Percentiles rank a stretch among this genome's conserved stretches.
Evolutionary conservation across 2,888 invertebrate species (phyloP).

Genomic region (Lobophora halterata): DNA sequence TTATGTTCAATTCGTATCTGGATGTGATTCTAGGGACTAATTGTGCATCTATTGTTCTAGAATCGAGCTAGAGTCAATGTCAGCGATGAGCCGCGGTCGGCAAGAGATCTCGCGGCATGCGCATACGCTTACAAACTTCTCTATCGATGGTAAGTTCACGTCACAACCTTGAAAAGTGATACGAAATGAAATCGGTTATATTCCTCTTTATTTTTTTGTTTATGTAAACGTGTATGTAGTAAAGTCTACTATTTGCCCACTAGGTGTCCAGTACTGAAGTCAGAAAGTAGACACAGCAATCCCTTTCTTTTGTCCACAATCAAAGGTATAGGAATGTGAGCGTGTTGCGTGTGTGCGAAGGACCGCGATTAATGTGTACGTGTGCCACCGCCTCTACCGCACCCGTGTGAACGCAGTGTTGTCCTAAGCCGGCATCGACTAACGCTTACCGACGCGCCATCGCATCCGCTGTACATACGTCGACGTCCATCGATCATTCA

Average conservation of each 20-base stretch:
- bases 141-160: slow-evolving; percentile 64
- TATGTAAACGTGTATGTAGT: slow-evolving; percentile 42
- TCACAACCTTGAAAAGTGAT: not conserved
- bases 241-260: slow-evolving; percentile 72
- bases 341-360: slow-evolving; percentile 68
- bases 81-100: slow-evolving; percentile 82
- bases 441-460: slow-evolving; percentile 62
- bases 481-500: slow-evolving; percentile 42
- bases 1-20: no score
- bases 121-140: slow-evolving; percentile 66
- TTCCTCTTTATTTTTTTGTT: slow-evolving; percentile 17
- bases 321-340: slow-evolving; percentile 79
- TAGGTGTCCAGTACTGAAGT: slow-evolving; percentile 80
- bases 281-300: slow-evolving; percentile 78
- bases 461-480: slow-evolving; percentile 44
- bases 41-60: slow-evolving; percentile 47
- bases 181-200: not conserved
- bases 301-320: slow-evolving; percentile 76
- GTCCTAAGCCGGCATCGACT: slow-evolving; percentile 42
- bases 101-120: slow-evolving; percentile 66
- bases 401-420: slow-evolving; percentile 30
- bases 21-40: no score
- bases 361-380: slow-evolving; percentile 50
- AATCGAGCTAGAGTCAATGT: slow-evolving; percentile 88
- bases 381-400: slow-evolving; percentile 34